Evolutionary conservation across 53 echinoderm and acorn worm genomes (phyloP), one percentile per base, ranked within the genome.

Genomic region (Temnopleurus reevesii): DNA sequence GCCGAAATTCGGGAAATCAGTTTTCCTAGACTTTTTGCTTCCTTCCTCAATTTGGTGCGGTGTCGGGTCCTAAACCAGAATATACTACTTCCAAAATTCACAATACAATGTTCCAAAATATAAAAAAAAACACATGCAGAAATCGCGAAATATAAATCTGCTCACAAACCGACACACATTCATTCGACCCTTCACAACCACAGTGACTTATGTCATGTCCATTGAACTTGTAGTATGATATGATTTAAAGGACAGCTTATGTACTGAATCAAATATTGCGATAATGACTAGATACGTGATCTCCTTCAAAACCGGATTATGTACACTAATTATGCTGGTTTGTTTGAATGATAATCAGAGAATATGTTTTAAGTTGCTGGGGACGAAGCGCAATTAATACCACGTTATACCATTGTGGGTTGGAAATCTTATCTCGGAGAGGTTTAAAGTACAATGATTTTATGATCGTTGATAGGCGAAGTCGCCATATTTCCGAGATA

Each of bases 381-480:
- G 63, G 15, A 31, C 30, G 12, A 8, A 30, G 13, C 5, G 31
- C 33, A 63, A 63, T 63, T 34, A 18, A 63, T 63, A 63, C 18
- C 63, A 17, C 31, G 29, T 3, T 2, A 8, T 13, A 63, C 18
- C 18, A 17, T 13, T n/a, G n/a, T n/a, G n/a, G n/a, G n/a, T n/a
- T n/a, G n/a, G n/a, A n/a, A n/a, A 63, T 15, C 34, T 33, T 63
- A 63, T 63, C 63, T 63, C 12, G 18, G 17, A 63, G 12, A 18
- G 63, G 63, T 63, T 31, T 63, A 63, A 63, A 63, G 63, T 63
- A 63, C 63, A 63, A 63, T 34, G 31, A 29, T 33, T 63, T 33
- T 31, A 59, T 31, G 63, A 63, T 63, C 34, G 5, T 17, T 18
- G 63, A 63, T 63, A 63, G 34, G 63, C 63, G 34, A 63, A 63